These are phyloP conservation scores for Gracilinanus agilis DNA, from an alignment of 2,113 vertebrate genomes.

Conservation along the genomic window DNA sequence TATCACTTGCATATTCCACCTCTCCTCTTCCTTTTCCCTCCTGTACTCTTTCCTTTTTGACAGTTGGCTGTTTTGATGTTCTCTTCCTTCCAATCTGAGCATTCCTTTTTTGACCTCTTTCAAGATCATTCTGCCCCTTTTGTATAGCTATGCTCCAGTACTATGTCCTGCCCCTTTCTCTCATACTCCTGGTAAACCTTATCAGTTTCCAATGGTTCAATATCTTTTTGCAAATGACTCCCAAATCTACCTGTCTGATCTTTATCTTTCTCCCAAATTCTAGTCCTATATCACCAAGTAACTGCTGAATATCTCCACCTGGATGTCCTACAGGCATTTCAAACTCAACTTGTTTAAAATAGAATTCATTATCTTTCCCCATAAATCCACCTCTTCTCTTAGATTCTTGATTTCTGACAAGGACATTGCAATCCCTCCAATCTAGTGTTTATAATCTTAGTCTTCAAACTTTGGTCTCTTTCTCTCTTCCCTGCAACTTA, in stretches of 20 bases:
- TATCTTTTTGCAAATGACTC: background rate
- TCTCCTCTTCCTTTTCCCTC: too few relatives aligned
- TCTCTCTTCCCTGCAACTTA: conserved; percentile 12
- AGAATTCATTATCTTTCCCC: background rate
- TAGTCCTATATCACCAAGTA: too few relatives aligned
- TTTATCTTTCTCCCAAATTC: background rate
- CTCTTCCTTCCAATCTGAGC: background rate
- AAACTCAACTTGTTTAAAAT: background rate
- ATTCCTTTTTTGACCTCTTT: background rate
- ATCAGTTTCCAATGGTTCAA: background rate
- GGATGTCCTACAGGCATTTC: background rate
- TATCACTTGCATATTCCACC: background rate
- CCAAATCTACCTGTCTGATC: background rate
- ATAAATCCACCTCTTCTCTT: conserved; percentile 23
- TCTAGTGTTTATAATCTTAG: conserved; percentile 29
- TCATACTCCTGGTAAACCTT: background rate
- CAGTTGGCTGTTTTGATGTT: background rate
- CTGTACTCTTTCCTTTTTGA: background rate
- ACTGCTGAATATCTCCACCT: background rate
- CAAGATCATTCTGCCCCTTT: background rate
- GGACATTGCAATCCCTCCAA: background rate
- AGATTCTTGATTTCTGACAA: conserved; percentile 5
- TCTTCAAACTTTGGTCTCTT: background rate
- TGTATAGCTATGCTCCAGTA: background rate
- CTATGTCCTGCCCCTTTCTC: background rate